Evolutionary conservation across 2,888 invertebrate species (phyloP), one percentile per base, ranked within the genome.

Genomic region (Hyposoter dolosus): DNA sequence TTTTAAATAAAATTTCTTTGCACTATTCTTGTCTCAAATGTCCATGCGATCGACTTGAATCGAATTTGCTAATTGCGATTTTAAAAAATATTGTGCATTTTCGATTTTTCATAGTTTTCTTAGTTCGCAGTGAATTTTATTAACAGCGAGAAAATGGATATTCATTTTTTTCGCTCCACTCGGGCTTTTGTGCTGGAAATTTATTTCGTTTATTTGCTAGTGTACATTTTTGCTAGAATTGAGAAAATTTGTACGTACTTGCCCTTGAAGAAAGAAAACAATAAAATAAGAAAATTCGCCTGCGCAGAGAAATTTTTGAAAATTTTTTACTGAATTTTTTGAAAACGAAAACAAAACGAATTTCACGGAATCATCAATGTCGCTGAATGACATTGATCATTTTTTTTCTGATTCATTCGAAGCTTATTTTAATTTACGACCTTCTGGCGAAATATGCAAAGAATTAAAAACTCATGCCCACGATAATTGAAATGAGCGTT

Each of bases 401-500:
- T 56, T 56, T 56, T 56, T 56, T 56, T 23, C 56, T 23, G 10
- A 23, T 10, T 19, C 3, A 23, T 56, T 12, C 9, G 12, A 4
- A 56, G 23, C 23, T 28, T 23, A 56, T 56, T 56, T 12, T 23
- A 4, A 56, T 56, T 23, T 10, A 56, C 12, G 23, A 56, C 56
- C 56, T 56, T 23, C 12, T 12, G 23, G 12, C 10, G 10, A 56
- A 23, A 56, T 23, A 56, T 23, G 56, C 56, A 28, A 56, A 28
- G 56, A 12, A 56, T 56, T 56, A 10, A 23, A 56, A 12, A 53
- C 23, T 12, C 19, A 23, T 23, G 56, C 56, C 23, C 23, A 23
- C 43, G 66, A 35, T 43, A 66, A 40, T 43, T 66, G 66, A 40
- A 66, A 66, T 43, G 40, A 45, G 6, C 45, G 19, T 45, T 43